A percentile compares a stretch with the other conserved stretches of the same genome.
These are phyloP conservation scores for Malacoraja senta DNA, from an alignment of 2,797 vertebrate species.

Conservation along the genomic window DNA sequence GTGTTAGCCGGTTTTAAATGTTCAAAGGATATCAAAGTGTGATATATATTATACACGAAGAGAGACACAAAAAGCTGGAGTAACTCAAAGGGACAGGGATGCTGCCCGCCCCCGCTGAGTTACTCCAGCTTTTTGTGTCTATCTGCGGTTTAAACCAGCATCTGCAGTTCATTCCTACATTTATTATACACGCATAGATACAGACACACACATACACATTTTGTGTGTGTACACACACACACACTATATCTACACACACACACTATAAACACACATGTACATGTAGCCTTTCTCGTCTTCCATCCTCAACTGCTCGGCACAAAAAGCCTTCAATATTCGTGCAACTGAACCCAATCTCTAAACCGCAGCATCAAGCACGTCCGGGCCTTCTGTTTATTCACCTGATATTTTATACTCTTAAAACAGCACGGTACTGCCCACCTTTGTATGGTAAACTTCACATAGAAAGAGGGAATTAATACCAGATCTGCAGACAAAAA, in stretches of 20 bases:
- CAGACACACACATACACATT: no score
- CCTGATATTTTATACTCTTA: neutral
- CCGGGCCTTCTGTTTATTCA: neutral
- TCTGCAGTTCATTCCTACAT: no score
- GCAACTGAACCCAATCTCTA: neutral
- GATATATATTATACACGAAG: neutral
- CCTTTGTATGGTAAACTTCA: neutral
- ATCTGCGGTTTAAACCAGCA: no score
- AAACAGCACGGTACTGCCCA: neutral
- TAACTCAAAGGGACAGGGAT: no score
- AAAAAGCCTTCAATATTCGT: neutral
- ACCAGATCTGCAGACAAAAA: constrained; percentile 14
- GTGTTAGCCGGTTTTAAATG: neutral
- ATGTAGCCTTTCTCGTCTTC: no score
- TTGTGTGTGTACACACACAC: no score
- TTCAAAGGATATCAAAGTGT: neutral
- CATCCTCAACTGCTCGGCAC: neutral
- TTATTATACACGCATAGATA: no score
- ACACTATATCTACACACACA: no score
- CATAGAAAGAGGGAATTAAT: neutral
- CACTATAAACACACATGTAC: no score
- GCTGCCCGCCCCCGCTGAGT: no score
- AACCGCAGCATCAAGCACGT: neutral
- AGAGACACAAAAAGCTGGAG: no score
- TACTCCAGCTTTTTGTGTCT: no score